These are phyloP conservation scores for Ichneumon xanthorius DNA, from an alignment of 2,888 invertebrate species.

Conservation along the genomic window DNA sequence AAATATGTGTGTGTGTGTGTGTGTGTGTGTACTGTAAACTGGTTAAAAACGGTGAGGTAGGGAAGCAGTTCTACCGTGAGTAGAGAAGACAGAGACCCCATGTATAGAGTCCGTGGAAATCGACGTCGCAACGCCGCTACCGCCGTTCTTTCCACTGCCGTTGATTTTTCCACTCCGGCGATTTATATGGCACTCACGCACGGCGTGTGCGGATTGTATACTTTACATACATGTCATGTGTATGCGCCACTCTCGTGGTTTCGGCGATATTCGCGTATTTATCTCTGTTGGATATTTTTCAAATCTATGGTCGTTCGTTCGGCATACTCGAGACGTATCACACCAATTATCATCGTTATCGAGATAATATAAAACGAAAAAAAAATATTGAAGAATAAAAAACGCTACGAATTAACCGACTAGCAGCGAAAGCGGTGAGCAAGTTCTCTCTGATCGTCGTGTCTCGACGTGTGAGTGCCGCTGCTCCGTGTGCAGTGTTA, in stretches of 20 bases:
- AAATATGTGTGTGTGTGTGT: slow-evolving; percentile 32
- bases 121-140: slow-evolving; percentile 24
- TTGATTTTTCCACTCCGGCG: neutral
- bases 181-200: neutral
- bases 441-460: slow-evolving; percentile 51
- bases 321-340: neutral
- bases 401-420: neutral
- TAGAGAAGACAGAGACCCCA: neutral
- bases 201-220: neutral
- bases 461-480: slow-evolving; percentile 61
- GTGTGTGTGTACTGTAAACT: slow-evolving; percentile 16
- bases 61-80: neutral
- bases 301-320: neutral
- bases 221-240: neutral
- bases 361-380: slow-evolving; percentile 9
- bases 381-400: neutral
- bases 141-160: neutral
- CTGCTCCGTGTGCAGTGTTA: slow-evolving; percentile 69
- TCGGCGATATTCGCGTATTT: neutral
- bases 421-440: slow-evolving; percentile 29
- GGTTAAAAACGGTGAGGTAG: slow-evolving; percentile 15
- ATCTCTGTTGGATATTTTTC: neutral
- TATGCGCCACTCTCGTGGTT: neutral
- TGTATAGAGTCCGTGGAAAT: slow-evolving; percentile 22
- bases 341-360: neutral